These are phyloP conservation scores for Paramisgurnus dabryanus DNA, from an alignment of 2,113 vertebrate genomes.

Conservation along the genomic window DNA sequence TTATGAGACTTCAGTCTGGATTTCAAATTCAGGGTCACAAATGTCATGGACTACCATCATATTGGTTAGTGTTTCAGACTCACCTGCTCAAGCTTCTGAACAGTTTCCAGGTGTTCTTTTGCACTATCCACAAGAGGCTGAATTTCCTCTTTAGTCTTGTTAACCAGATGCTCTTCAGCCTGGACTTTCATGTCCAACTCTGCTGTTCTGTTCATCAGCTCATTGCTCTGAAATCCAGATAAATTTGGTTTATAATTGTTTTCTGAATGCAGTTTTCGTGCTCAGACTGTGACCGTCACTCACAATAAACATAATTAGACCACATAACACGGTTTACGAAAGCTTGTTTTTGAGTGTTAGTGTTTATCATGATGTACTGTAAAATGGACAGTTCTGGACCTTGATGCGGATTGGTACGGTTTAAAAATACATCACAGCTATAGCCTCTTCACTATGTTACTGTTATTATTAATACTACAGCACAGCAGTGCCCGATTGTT, in stretches of 20 bases:
- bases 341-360: not conserved
- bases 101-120: slow-evolving; percentile 58
- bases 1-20: too few relatives aligned
- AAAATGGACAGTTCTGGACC: not conserved
- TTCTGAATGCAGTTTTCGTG: not conserved
- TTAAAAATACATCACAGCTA: too few relatives aligned
- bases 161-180: slow-evolving; percentile 61
- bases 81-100: slow-evolving; percentile 65
- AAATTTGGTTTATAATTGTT: not conserved
- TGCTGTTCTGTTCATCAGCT: slow-evolving; percentile 56
- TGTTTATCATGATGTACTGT: not conserved
- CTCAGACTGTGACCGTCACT: not conserved
- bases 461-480: too few relatives aligned
- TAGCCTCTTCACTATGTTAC: too few relatives aligned
- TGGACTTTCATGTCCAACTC: slow-evolving; percentile 62
- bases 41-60: too few relatives aligned
- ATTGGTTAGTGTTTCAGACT: not conserved
- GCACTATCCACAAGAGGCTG: slow-evolving; percentile 48
- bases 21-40: too few relatives aligned
- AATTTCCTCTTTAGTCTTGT: slow-evolving; percentile 55
- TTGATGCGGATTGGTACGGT: too few relatives aligned
- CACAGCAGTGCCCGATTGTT: too few relatives aligned
- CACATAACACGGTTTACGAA: not conserved
- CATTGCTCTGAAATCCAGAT: slow-evolving; percentile 45
- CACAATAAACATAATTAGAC: not conserved